A percentile compares a stretch with the other conserved stretches of the same genome.
Conservation (phyloP, 2,888 invertebrate genomes). For the Meliscaeva auricollis region DNA sequence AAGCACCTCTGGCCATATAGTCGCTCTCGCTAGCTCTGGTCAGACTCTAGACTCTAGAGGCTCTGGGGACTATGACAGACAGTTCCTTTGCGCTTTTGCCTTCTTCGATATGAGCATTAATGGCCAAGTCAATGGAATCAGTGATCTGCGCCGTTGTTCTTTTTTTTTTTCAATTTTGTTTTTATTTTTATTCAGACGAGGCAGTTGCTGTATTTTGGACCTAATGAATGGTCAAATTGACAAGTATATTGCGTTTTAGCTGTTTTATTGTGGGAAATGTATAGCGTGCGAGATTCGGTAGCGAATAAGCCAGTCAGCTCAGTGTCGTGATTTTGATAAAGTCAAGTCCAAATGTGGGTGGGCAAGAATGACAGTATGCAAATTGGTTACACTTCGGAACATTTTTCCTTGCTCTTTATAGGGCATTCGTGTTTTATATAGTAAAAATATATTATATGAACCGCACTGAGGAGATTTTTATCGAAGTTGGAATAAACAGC, state of each 20-base stretch:
- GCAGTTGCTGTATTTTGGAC: conserved; percentile 37
- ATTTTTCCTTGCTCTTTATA: conserved; percentile 11
- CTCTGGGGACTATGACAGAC: conserved; percentile 26
- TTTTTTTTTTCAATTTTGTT: background rate
- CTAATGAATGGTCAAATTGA: conserved; percentile 68
- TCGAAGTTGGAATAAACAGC: conserved; percentile 6
- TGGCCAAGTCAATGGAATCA: conserved; percentile 63
- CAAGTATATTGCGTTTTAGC: conserved; percentile 68
- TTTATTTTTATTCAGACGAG: background rate
- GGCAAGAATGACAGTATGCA: conserved; percentile 64
- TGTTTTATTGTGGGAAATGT: conserved; percentile 62
- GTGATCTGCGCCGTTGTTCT: conserved; percentile 38
- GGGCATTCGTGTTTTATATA: conserved; percentile 3
- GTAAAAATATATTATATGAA: conserved; percentile 9
- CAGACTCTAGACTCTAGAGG: background rate
- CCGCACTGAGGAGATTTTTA: conserved; percentile 7
- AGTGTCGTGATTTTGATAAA: conserved; percentile 71
- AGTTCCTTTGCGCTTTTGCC: conserved; percentile 55
- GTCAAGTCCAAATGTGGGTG: conserved; percentile 73
- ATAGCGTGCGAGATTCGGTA: conserved; percentile 65
- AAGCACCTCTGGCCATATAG: conserved; percentile 54
- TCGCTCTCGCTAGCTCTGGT: background rate
- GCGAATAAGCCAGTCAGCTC: conserved; percentile 53
- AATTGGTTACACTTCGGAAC: conserved; percentile 51
- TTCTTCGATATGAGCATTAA: conserved; percentile 63